A percentile compares a stretch with the other conserved stretches of the same genome.
Evolutionary conservation across 2,113 vertebrate species (phyloP).

Genomic region (Panthera uncia): DNA sequence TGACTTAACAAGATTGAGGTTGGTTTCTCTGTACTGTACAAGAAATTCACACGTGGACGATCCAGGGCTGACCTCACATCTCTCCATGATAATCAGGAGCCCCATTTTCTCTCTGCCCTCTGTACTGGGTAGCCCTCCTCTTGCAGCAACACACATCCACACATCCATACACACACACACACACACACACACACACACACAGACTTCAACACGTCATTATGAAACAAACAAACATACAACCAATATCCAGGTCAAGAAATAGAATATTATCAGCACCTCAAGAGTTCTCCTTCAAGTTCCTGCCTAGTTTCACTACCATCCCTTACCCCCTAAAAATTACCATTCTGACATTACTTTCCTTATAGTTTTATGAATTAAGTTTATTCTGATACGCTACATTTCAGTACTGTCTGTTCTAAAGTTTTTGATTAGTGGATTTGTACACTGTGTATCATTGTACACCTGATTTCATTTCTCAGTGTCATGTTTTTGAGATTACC

Average conservation of each 20-base stretch:
- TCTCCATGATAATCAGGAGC: not conserved
- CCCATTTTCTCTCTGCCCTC: accelerated
- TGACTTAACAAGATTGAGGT: not conserved
- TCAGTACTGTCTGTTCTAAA: not conserved
- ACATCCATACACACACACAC: not conserved
- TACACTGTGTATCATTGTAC: not conserved
- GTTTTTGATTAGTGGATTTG: not conserved
- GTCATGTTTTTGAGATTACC: not conserved
- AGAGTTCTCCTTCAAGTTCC: not conserved
- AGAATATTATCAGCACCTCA: not conserved
- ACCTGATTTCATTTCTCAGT: not conserved
- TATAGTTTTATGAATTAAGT: not conserved
- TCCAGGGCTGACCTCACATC: too few relatives aligned
- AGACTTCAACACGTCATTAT: not conserved
- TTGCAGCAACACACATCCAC: too few relatives aligned
- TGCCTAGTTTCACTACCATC: not conserved
- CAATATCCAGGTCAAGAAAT: not conserved
- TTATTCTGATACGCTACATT: not conserved
- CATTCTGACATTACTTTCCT: not conserved
- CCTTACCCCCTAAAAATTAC: accelerated
- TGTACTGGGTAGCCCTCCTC: not conserved
- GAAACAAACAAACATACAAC: not conserved
- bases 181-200: not conserved
- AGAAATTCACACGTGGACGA: not conserved
- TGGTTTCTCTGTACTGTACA: not conserved